phyloP scores from a whole-genome alignment of 2,797 vertebrate genomes.

The Streptopelia turtur region DNA sequence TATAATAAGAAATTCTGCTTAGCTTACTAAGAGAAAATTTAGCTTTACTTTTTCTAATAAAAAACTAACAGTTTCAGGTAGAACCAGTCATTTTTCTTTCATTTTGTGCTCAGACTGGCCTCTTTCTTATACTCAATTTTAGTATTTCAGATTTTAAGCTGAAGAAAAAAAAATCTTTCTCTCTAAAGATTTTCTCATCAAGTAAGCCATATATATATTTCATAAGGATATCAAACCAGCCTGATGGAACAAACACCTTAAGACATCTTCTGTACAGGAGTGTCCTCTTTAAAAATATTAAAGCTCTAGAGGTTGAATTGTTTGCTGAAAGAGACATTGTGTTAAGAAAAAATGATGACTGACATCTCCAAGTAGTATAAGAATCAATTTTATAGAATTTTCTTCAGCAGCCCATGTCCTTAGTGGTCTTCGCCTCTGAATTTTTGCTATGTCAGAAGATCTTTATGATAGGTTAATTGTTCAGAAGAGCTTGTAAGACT shows the following conservation, averaged over 20 bases:
- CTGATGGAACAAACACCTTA: not conserved
- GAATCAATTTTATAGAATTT: not conserved
- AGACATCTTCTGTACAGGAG: not conserved
- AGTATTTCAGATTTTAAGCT: not conserved
- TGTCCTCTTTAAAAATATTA: slow-evolving; percentile 12
- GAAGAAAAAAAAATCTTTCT: not conserved
- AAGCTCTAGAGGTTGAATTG: not conserved
- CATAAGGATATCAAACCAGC: not conserved
- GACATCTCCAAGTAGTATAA: not conserved
- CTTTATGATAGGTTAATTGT: not conserved
- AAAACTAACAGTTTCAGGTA: not conserved
- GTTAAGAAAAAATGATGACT: not conserved
- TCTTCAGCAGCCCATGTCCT: not conserved
- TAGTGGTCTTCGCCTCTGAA: not conserved
- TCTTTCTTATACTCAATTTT: not conserved
- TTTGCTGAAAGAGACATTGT: not conserved
- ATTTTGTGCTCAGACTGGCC: not conserved
- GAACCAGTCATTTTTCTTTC: not conserved
- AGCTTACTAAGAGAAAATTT: not conserved
- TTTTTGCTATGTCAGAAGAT: not conserved
- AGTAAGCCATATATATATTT: not conserved
- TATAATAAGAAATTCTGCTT: not conserved
- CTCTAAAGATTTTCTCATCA: not conserved
- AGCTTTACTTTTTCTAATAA: not conserved
- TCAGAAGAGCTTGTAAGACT: not conserved